A percentile compares a stretch with the other conserved stretches of the same genome.
These are phyloP conservation scores for Chlamydotis undulata DNA, from an alignment of 2,113 vertebrate species.

Conservation along the genomic window DNA sequence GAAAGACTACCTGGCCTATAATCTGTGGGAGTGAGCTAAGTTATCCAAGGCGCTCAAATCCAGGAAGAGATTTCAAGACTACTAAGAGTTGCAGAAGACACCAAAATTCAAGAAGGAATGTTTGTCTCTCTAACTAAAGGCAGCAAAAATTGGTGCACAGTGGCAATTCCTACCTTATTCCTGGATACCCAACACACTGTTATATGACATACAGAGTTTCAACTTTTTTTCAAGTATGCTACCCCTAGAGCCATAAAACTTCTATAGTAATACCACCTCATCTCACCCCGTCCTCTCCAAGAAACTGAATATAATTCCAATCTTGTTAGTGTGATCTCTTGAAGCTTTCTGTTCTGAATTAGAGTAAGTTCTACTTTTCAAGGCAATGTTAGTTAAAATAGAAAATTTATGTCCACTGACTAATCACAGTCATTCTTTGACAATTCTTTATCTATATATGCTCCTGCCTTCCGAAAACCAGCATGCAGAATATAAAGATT, in stretches of 20 bases:
- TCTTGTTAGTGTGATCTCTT: background rate
- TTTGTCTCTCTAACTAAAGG: background rate
- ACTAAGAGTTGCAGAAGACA: background rate
- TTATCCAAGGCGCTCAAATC: background rate
- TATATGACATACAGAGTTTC: fast-evolving
- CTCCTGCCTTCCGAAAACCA: background rate
- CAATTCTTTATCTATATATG: background rate
- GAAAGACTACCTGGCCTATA: background rate
- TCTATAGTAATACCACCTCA: background rate
- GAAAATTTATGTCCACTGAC: background rate
- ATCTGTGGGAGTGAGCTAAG: background rate
- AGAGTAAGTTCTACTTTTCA: background rate
- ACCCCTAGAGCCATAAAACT: background rate
- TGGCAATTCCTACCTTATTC: background rate
- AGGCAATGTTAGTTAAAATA: background rate
- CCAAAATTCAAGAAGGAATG: background rate
- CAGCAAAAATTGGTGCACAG: background rate
- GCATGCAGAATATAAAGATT: background rate
- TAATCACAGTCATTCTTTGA: background rate
- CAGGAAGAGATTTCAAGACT: background rate
- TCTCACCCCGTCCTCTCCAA: background rate
- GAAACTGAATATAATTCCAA: background rate
- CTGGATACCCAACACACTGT: background rate
- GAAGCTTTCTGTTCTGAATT: background rate
- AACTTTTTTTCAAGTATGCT: background rate